Evolutionary conservation across 2,113 vertebrate genomes (phyloP), one percentile per base, ranked within the genome.

Genomic region (Pteruthius melanotis): DNA sequence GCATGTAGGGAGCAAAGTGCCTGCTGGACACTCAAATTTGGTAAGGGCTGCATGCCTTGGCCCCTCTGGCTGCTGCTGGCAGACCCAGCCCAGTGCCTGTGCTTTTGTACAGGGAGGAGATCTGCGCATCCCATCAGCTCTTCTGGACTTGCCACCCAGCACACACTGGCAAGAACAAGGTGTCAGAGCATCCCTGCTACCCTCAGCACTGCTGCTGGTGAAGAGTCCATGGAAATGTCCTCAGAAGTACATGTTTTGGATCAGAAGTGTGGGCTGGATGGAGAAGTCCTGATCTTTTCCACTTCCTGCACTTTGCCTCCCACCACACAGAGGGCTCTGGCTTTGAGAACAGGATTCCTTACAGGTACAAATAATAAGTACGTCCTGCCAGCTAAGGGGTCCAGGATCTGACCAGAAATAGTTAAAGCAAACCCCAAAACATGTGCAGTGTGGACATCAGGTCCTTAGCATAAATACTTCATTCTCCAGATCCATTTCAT

Each of bases 21-120:
- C n/a, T 2, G 0, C 31, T 16, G 23, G 31, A n/a, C 26, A 18
- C 42, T n/a, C 37, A 57, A 0, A 39, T 53, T 65, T 2, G 1
- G 28, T 20, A 23, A 39, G 14, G 31, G 20, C 5, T 59, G 60
- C 56, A 53, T 81, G 60, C 31, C 47, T 53, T 12, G 22, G 21
- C 15, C 19, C 14, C 40, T 42, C 45, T 1, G 3, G 72, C 53
- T 87, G 77, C 77, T 84, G 45, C 19, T 59, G 60, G 39, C 26
- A 89, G 53, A 68, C 12, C 20, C 17, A 50, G 24, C 24, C 21
- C 13, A 16, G 16, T 42, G 30, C 12, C 52, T 27, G 18, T 52
- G 23, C 22, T 83, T 68, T 45, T 24, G 5, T 42, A 45, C 3
- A 64, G 37, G 45, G 13, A 45, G 47, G 27, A 61, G 60, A 21